Percentiles rank a stretch among this genome's conserved stretches.
Evolutionary conservation across 2,797 vertebrate genomes (phyloP).

Genomic region (Malacoraja senta): DNA sequence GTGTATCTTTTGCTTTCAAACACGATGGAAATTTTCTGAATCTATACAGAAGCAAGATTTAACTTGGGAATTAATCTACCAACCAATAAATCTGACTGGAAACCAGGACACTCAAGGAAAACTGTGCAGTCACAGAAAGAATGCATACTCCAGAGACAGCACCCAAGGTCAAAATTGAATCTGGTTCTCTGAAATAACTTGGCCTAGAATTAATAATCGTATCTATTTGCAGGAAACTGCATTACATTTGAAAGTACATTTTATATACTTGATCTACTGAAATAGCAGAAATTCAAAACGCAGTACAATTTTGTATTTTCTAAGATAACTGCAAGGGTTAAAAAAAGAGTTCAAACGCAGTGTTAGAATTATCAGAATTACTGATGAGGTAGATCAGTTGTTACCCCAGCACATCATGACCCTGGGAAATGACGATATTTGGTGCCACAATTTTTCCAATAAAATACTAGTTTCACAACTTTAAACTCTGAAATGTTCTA

Average conservation of each 20-base stretch:
- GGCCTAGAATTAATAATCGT: background rate
- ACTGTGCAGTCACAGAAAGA: too few species aligned
- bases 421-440: background rate
- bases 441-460: background rate
- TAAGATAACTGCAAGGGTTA: background rate
- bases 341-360: background rate
- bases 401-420: background rate
- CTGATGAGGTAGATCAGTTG: background rate
- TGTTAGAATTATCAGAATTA: background rate
- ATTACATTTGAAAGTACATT: background rate
- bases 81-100: too few species aligned
- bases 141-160: too few species aligned
- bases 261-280: background rate
- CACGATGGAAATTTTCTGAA: too few species aligned
- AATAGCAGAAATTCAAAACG: background rate
- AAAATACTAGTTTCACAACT: background rate
- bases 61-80: too few species aligned
- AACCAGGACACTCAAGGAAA: too few species aligned
- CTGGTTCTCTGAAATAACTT: background rate
- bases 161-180: too few species aligned
- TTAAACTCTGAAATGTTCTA: background rate
- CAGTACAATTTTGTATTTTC: background rate
- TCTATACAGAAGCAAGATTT: too few species aligned
- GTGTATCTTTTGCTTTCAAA: background rate
- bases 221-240: background rate